A percentile compares a stretch with the other conserved stretches of the same genome.
phyloP scores from a whole-genome alignment of 2,888 invertebrate species.

The Sympetrum striolatum region DNA sequence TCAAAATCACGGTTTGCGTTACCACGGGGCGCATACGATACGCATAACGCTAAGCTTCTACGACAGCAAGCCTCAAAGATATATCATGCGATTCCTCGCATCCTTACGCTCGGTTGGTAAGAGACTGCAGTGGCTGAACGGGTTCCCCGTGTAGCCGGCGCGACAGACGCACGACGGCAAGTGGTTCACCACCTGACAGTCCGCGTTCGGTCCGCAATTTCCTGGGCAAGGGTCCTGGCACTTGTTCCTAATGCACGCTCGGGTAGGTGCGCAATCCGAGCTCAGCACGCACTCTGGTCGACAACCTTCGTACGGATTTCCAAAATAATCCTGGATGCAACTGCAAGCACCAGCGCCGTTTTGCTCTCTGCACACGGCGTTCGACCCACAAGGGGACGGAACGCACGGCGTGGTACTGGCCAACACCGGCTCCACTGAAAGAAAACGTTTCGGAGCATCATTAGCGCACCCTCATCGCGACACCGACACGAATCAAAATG shows the following conservation, averaged over 20 bases:
- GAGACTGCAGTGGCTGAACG: too few species aligned
- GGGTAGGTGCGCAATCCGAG: constrained; percentile 72
- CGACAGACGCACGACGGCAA: too few species aligned
- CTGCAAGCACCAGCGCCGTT: too few species aligned
- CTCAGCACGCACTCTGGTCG: constrained; percentile 77
- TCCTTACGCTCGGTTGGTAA: constrained; percentile 54
- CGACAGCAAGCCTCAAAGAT: neutral
- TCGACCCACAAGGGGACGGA: constrained; percentile 84
- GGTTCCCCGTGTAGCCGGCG: too few species aligned
- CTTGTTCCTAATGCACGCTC: constrained; percentile 72
- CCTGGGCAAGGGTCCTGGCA: too few species aligned
- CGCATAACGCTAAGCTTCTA: neutral
- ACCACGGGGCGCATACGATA: neutral
- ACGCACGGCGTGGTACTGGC: constrained; percentile 66
- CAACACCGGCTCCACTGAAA: constrained; percentile 55
- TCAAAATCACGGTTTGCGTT: constrained; percentile 6
- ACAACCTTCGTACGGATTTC: constrained; percentile 70
- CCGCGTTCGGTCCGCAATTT: too few species aligned
- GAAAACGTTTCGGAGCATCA: constrained; percentile 19
- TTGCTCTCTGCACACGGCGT: too few species aligned
- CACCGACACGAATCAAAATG: neutral
- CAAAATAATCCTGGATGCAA: too few species aligned
- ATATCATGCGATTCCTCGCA: constrained; percentile 46
- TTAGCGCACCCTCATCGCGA: neutral
- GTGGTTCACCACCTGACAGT: too few species aligned